phyloP scores from a whole-genome alignment of 1,140 invertebrate genomes.

The Coenobita brevimanus region DNA sequence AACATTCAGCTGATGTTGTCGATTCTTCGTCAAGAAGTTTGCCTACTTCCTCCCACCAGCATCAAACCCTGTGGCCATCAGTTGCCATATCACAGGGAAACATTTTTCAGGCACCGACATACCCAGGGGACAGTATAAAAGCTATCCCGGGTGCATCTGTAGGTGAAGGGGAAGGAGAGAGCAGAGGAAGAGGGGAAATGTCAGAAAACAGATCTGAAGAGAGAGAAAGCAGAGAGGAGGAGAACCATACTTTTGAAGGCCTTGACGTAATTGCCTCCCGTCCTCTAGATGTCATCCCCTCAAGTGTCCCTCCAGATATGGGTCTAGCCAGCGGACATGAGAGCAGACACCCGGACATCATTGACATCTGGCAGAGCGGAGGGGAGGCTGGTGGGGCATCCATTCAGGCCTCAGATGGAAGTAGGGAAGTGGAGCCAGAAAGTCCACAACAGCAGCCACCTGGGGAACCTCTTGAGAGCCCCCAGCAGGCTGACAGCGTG shows the following conservation, averaged over 20 bases:
- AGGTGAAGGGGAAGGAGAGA: neutral
- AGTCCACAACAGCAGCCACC: neutral
- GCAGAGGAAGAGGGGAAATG: no score
- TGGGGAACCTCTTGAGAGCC: neutral
- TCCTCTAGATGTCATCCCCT: constrained; percentile 56
- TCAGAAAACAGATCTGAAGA: no score
- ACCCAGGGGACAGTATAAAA: constrained; percentile 24
- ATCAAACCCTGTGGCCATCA: constrained; percentile 39
- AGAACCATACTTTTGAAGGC: neutral
- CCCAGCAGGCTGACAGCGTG: neutral
- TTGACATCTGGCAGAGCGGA: constrained; percentile 59
- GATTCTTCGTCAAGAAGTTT: neutral
- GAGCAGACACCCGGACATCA: constrained; percentile 61
- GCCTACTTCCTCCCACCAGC: constrained; percentile 33
- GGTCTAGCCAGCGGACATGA: constrained; percentile 51
- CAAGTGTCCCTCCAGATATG: constrained; percentile 40
- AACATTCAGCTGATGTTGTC: constrained; percentile 1
- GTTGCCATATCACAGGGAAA: neutral
- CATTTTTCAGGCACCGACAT: constrained; percentile 64
- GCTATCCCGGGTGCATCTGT: neutral
- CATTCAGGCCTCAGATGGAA: neutral
- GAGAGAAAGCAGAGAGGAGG: neutral
- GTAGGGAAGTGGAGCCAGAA: neutral
- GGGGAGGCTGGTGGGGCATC: constrained; percentile 8
- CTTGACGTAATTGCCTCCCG: constrained; percentile 41